Evolutionary conservation across 2,797 vertebrate genomes (phyloP).

Genomic region (Acanthis flammea): DNA sequence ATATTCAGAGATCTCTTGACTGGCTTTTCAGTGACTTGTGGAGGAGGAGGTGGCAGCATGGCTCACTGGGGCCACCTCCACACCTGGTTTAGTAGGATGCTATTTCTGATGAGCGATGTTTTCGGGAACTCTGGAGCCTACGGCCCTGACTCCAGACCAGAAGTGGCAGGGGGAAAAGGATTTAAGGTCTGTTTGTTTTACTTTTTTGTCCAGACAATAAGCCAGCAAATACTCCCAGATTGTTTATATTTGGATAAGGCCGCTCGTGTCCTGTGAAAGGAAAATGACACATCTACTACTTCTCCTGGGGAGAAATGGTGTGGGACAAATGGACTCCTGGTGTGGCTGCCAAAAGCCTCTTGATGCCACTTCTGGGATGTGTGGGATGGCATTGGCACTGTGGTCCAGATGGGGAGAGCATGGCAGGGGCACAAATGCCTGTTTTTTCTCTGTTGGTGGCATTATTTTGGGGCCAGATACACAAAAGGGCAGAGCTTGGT

Average conservation of each 20-base stretch:
- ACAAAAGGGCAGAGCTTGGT: neutral
- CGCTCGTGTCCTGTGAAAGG: constrained; percentile 53
- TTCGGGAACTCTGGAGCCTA: neutral
- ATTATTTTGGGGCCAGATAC: neutral
- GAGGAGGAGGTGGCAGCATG: neutral
- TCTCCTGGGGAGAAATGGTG: neutral
- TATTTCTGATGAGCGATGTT: neutral
- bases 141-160: neutral
- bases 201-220: constrained; percentile 53
- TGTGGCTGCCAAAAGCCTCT: neutral
- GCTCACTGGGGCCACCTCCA: neutral
- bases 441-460: neutral
- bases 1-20: neutral
- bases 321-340: neutral
- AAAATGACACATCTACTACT: constrained; percentile 60
- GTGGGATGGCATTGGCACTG: neutral
- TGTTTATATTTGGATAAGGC: constrained; percentile 64
- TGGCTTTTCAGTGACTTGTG: neutral
- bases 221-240: constrained; percentile 22
- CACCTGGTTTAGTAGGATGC: neutral
- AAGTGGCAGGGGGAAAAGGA: constrained; percentile 6
- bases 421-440: neutral
- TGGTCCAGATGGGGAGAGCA: neutral
- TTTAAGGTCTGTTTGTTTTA: constrained; percentile 60
- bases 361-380: neutral